Conservation (phyloP, 1,140 invertebrate species). For the Macrostomum lignano region DNA sequence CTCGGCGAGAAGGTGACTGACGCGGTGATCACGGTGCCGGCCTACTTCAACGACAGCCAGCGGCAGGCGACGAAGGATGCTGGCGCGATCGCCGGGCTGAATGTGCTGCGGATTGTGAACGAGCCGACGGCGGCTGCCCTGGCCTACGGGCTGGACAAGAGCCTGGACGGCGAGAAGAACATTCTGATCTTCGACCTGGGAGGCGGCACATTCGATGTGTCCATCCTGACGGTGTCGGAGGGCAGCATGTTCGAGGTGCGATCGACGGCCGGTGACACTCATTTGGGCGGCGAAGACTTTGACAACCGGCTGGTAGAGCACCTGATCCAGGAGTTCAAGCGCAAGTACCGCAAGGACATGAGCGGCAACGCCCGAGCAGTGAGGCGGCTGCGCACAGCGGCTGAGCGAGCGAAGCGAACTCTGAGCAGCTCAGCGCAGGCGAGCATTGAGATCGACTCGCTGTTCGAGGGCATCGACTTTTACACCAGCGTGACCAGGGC, state of each 20-base stretch:
- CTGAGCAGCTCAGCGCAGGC: too few relatives aligned
- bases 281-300: too few relatives aligned
- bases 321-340: constrained; percentile 46
- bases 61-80: constrained; percentile 32
- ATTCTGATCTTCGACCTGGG: too few relatives aligned
- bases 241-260: constrained; percentile 78
- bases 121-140: too few relatives aligned
- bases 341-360: constrained; percentile 81
- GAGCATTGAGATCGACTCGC: too few relatives aligned
- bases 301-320: too few relatives aligned
- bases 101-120: too few relatives aligned
- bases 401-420: constrained; percentile 74
- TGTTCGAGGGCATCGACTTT: constrained; percentile 80
- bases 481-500: constrained; percentile 47
- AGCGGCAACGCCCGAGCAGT: constrained; percentile 44
- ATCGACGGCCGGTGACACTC: too few relatives aligned
- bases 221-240: constrained; percentile 28
- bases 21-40: too few relatives aligned
- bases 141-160: too few relatives aligned
- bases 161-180: too few relatives aligned
- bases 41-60: constrained; percentile 31
- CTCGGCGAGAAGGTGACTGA: constrained; percentile 37
- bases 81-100: constrained; percentile 31
- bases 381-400: constrained; percentile 60
- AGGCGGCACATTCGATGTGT: constrained; percentile 80